phyloP scores from a whole-genome alignment of 2,113 vertebrate species.

The Callithrix jacchus region DNA sequence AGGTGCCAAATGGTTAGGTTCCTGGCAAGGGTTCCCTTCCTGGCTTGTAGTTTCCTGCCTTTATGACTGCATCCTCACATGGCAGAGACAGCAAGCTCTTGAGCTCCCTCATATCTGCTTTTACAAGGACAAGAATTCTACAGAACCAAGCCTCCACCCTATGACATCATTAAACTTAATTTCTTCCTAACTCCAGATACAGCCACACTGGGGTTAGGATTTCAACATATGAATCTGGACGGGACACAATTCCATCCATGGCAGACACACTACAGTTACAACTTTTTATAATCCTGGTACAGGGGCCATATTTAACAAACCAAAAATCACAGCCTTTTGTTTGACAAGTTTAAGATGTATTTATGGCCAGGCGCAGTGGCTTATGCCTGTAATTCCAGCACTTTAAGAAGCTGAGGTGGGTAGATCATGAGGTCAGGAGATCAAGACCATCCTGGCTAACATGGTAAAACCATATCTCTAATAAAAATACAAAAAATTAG shows the following conservation, averaged over 20 bases:
- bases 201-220: not conserved
- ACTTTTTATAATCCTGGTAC: not conserved
- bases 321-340: not conserved
- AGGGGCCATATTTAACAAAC: not conserved
- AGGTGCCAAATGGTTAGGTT: not conserved
- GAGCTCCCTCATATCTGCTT: not conserved
- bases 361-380: not conserved
- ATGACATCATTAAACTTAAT: not conserved
- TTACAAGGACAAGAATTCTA: not conserved
- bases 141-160: not conserved
- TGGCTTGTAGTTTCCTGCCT: not conserved
- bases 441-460: too few species aligned
- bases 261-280: not conserved
- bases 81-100: not conserved
- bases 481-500: too few species aligned
- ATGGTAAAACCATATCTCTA: too few species aligned
- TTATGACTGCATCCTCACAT: not conserved
- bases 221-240: not conserved
- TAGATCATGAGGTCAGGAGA: too few species aligned
- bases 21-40: not conserved
- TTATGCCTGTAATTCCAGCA: too few species aligned
- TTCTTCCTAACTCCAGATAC: not conserved
- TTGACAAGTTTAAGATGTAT: not conserved
- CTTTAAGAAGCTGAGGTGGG: too few species aligned
- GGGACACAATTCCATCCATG: not conserved